phyloP scores from a whole-genome alignment of 2,888 invertebrate genomes.

The Leucophora obtusa region DNA sequence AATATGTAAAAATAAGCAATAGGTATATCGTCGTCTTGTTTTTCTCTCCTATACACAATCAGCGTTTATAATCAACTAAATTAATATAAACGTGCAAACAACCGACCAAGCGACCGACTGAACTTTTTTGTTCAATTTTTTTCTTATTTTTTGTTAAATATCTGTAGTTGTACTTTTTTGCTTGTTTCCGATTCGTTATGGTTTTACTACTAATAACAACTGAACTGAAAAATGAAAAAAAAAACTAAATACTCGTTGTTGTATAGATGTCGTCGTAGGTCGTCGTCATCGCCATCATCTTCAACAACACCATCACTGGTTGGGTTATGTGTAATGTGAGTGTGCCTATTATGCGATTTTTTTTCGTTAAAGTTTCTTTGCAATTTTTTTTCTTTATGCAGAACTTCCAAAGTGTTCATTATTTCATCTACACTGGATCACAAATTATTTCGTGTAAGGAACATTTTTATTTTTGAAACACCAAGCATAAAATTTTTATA shows the following conservation, averaged over 20 bases:
- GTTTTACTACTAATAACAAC: slow-evolving; percentile 61
- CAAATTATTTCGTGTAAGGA: too few relatives aligned
- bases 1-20: too few relatives aligned
- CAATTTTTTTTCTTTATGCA: slow-evolving; percentile 36
- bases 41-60: slow-evolving; percentile 48
- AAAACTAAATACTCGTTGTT: slow-evolving; percentile 59
- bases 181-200: slow-evolving; percentile 65
- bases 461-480: too few relatives aligned
- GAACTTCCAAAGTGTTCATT: not conserved
- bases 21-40: not conserved
- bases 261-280: slow-evolving; percentile 59
- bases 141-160: slow-evolving; percentile 49
- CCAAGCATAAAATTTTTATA: too few relatives aligned
- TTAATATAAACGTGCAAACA: slow-evolving; percentile 57
- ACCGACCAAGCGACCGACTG: slow-evolving; percentile 44
- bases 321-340: slow-evolving; percentile 9
- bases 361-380: slow-evolving; percentile 51
- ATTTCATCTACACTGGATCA: slow-evolving; percentile 11
- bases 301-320: slow-evolving; percentile 31
- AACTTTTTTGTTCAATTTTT: slow-evolving; percentile 44
- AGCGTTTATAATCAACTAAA: slow-evolving; percentile 61
- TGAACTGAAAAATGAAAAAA: slow-evolving; percentile 46
- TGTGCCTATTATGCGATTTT: slow-evolving; percentile 56
- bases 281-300: slow-evolving; percentile 49
- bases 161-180: slow-evolving; percentile 37